Percentiles rank a stretch among this genome's conserved stretches.
These are phyloP conservation scores for Caenorhabditis sp. DNA, from an alignment of 2,888 invertebrate genomes.

Conservation along the genomic window DNA sequence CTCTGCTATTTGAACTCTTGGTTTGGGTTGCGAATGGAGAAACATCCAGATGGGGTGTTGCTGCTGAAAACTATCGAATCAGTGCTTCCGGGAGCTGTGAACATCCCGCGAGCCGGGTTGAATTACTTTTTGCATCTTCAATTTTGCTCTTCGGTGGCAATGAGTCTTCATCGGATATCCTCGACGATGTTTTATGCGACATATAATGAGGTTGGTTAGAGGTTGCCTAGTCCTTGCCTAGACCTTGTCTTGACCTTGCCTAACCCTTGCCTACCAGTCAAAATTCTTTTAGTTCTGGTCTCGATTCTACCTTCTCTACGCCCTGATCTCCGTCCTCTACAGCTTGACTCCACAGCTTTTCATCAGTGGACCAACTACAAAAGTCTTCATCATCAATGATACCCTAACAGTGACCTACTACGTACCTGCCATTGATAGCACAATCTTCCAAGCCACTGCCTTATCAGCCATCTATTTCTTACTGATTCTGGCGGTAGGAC, in stretches of 20 bases:
- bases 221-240: no score
- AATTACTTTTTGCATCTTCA: slow-evolving; percentile 21
- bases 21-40: neutral
- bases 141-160: neutral
- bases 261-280: no score
- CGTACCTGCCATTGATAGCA: neutral
- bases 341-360: neutral
- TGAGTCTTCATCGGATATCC: slow-evolving; percentile 21
- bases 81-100: neutral
- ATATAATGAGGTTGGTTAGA: slow-evolving; percentile 12
- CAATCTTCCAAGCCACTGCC: slow-evolving; percentile 8
- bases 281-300: neutral
- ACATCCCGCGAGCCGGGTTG: neutral
- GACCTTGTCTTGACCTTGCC: no score
- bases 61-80: neutral
- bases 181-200: neutral
- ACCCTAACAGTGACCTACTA: neutral
- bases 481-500: neutral
- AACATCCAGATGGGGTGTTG: neutral
- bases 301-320: neutral
- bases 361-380: neutral
- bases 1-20: slow-evolving; percentile 24
- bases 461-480: slow-evolving; percentile 20
- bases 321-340: neutral
- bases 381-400: slow-evolving; percentile 17